Base-by-base conservation (phyloP, 2,797 vertebrate genomes). In the Phoeniculus purpureus region DNA sequence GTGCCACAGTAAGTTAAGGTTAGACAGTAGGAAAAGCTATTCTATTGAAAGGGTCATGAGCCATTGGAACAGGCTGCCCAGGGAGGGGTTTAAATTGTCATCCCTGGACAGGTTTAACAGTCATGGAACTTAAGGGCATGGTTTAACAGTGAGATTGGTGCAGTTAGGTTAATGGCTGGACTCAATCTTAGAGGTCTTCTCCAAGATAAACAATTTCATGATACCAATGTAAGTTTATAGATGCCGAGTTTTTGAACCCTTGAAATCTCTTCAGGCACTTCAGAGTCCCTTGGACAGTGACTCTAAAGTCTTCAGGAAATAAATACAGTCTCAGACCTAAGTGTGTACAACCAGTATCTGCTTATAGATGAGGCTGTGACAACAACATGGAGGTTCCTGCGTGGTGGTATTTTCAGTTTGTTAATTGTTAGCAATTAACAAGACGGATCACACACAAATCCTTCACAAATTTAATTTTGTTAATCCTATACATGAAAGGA, bases 271-370 rank as follows among this genome's bases (percentile, higher is more conserved):
- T n/a, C 15, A 10, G 25, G 62, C 4, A 12, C 6, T 21, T 29
- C 7, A 9, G 2, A 6, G 18, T 43, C 22, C 62, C 54, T 55
- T 26, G 6, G 10, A 6, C 3, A 15, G 55, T 1, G 2, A 37
- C 22, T 60, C 12, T 51, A 5, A 80, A 71, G 26, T 25, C 47
- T 80, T 48, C 9, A 27, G 25, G 7, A 15, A 21, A 10, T 14
- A n/a, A 9, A 61, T 7, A 11, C 55, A 15, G n/a, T 55, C 15
- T 79, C 6, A 40, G 61, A 64, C 71, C 40, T 22, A 25, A 61
- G 12, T 5, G 3, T 9, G 21, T 31, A 5, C 17, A 9, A 18
- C n/a, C 25, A 79, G 20, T 5, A 4, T 43, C 21, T 50, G 4
- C 50, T 52, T 62, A 45, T 9, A 62, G 45, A 56, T 1, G 1